Evolutionary conservation across 2,113 vertebrate genomes (phyloP), one percentile per base, ranked within the genome.

Genomic region (Xyrauchen texanus): DNA sequence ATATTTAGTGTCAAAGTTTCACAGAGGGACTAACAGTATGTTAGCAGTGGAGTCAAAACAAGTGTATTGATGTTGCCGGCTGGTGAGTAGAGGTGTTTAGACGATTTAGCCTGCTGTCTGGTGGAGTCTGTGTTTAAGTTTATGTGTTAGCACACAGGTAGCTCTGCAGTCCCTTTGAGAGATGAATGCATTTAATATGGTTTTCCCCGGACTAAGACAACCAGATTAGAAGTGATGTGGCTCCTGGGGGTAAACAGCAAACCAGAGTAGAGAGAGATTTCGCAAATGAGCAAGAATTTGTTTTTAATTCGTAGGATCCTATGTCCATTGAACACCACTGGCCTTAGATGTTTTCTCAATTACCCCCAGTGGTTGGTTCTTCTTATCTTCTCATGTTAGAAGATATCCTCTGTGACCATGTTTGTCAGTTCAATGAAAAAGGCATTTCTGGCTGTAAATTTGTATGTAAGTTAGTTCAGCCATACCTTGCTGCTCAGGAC

Each of bases 171-270:
- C 78, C 78, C 73, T 72, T 78, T 63, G 66, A 84, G 80, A 86
- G 91, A 89, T 89, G 89, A 89, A 81, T 60, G 80, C 76, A 82
- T 85, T 81, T 91, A 91, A 92, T 92, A 82, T 89, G 84, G 87
- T 90, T 90, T 90, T 85, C 82, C 88, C 89, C 83, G 90, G 87
- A 89, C 88, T 82, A 77, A 52, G 87, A 88, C 87, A 86, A 90
- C 85, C 70, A 90, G 90, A 91, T 91, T 80, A 83, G 81, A 85
- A 87, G 82, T 61, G 86, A 90, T 91, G 90, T 82, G 80, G 81
- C 81, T 83, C 87, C 87, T 76, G 11, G 75, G 88, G 84, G 88
- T 89, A 88, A 89, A 90, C 87, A 89, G 84, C 79, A 76, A 85
- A 81, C 21, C 80, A 71, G 80, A 76, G 82, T 84, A 85, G 53